These are phyloP conservation scores for Bombus terrestris DNA, from an alignment of 1,140 invertebrate genomes.

Conservation along the genomic window DNA sequence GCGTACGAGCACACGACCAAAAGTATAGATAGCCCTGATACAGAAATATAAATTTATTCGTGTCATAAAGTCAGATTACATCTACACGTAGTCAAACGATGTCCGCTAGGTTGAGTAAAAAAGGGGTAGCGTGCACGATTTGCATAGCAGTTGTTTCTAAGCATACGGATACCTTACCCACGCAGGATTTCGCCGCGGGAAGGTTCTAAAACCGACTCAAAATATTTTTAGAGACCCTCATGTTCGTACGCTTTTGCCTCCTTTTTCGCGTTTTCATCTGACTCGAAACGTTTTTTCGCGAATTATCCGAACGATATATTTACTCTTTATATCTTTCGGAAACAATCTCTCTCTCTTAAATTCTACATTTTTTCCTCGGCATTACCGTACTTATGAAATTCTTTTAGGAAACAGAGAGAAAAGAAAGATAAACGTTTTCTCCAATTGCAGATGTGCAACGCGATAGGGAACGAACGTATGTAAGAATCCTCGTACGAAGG, in stretches of 20 bases:
- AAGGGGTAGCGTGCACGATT: conserved; percentile 16
- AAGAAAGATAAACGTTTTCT: background rate
- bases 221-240: background rate
- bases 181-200: background rate
- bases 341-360: background rate
- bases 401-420: accelerated
- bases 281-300: background rate
- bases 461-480: background rate
- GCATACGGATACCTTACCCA: background rate
- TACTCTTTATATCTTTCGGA: background rate
- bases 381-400: background rate
- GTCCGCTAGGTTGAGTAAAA: background rate
- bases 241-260: background rate
- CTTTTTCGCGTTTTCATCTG: background rate
- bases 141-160: conserved; percentile 42
- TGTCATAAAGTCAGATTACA: conserved; percentile 38
- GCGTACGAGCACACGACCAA: no score
- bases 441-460: background rate
- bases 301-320: background rate
- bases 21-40: background rate
- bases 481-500: conserved; percentile 10
- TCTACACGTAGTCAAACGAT: conserved; percentile 29
- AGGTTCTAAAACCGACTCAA: background rate
- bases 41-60: conserved; percentile 38
- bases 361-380: background rate